Conservation (phyloP, 2,888 invertebrate species). For the Stegana nigrithorax region DNA sequence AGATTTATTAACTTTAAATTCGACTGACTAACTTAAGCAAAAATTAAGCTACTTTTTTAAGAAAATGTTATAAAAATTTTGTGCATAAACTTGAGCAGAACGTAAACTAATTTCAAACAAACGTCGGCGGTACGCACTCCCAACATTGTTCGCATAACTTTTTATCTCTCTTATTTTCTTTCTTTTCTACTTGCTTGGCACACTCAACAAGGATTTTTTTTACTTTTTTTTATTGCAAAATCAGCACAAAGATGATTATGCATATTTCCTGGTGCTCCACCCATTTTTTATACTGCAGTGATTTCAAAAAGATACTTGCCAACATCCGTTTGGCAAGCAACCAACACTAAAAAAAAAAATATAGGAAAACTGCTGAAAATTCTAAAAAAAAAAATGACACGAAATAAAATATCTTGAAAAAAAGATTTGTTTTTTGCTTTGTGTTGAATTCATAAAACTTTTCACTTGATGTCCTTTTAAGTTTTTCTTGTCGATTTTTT, state of each 20-base stretch:
- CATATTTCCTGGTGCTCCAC: constrained; percentile 45
- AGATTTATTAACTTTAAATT: too few species aligned
- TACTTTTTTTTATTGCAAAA: too few species aligned
- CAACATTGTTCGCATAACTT: too few species aligned
- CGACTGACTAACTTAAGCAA: not conserved
- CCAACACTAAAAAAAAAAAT: constrained; percentile 2
- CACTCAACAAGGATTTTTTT: constrained; percentile 13
- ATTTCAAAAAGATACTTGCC: constrained; percentile 45
- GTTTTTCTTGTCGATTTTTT: constrained; percentile 8
- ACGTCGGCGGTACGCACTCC: too few species aligned
- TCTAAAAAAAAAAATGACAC: not conserved
- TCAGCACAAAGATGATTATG: constrained; percentile 43
- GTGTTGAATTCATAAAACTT: constrained; percentile 58
- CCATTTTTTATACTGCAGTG: constrained; percentile 50
- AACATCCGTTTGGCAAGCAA: constrained; percentile 19
- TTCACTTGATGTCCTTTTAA: constrained; percentile 45
- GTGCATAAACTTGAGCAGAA: not conserved
- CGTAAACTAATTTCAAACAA: constrained; percentile 14
- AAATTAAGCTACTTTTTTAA: constrained; percentile 11
- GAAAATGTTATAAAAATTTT: constrained; percentile 11
- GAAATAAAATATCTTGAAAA: not conserved
- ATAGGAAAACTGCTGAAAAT: not conserved
- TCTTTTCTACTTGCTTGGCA: not conserved
- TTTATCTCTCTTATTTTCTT: not conserved
- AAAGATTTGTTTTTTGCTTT: constrained; percentile 50